phyloP scores from a whole-genome alignment of 2,888 invertebrate genomes.

The Argyra leucocephala region DNA sequence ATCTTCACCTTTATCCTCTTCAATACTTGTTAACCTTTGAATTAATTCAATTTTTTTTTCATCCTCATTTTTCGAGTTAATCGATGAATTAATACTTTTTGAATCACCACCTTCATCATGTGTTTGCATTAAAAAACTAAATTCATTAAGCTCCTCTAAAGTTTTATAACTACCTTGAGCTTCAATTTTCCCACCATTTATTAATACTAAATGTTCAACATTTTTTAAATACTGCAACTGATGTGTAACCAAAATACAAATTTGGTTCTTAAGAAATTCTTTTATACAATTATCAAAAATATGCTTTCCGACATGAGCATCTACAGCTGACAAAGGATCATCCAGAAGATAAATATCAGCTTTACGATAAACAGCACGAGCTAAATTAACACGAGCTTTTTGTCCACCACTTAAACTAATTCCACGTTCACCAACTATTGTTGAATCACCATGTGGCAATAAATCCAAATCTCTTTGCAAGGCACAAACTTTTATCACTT shows the following conservation, averaged over 20 bases:
- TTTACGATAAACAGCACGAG: constrained; percentile 63
- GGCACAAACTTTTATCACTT: constrained; percentile 52
- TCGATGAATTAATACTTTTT: constrained; percentile 24
- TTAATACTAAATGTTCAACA: constrained; percentile 47
- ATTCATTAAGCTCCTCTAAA: constrained; percentile 50
- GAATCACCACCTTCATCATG: constrained; percentile 34
- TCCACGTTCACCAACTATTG: constrained; percentile 56
- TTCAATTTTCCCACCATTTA: constrained; percentile 44
- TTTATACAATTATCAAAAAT: constrained; percentile 64
- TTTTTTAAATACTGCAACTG: constrained; percentile 55
- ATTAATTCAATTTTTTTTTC: constrained; percentile 35
- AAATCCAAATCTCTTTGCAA: constrained; percentile 55
- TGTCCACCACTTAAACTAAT: constrained; percentile 66
- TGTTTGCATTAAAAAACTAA: constrained; percentile 35
- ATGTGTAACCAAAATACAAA: constrained; percentile 62
- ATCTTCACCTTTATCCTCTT: constrained; percentile 35
- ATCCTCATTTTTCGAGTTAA: constrained; percentile 36
- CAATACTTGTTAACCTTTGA: constrained; percentile 30
- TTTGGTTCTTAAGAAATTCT: constrained; percentile 51
- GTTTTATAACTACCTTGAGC: constrained; percentile 41
- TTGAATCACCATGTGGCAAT: constrained; percentile 48
- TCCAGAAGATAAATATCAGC: constrained; percentile 68
- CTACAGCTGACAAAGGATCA: constrained; percentile 70
- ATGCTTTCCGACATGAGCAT: constrained; percentile 65
- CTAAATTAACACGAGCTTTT: constrained; percentile 64